Base-by-base conservation (phyloP, 2,888 invertebrate genomes). In the Rambutsinella grinnellia region DNA sequence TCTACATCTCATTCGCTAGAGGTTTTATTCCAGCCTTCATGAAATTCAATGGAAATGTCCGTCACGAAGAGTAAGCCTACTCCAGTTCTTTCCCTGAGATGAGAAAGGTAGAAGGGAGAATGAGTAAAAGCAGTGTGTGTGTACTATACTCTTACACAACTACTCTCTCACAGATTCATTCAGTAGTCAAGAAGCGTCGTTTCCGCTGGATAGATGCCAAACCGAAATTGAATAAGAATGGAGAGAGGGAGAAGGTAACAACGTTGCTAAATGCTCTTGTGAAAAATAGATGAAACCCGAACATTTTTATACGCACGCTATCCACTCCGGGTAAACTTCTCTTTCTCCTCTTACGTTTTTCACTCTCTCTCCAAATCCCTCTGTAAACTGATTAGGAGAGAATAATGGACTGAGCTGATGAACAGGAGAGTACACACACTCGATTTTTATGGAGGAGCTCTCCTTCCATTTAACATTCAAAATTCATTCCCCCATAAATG, bases 221-320 rank as follows among this genome's bases (percentile, higher is more conserved):
- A 74, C 67, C 66, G 56, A 74, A 74, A 74, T 74, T 74, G 74
- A 74, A 74, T 74, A 74, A 66, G 61, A 71, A 72, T 72, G 65
- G 63, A 54, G 54, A 19, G 54, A 54, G 21, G 23, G 54, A 67
- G 54, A 26, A 44, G 49, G 62, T 63, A 69, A 69, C 46, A 69
- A 54, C 69, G 53, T 53, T 57, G 57, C 57, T 69, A 69, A 61
- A 69, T 61, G 56, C 53, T 63, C 27, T 21, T 63, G 56, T 63
- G 63, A 71, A 71, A 71, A 63, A 71, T 71, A 63, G 49, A 71
- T 71, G 71, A 71, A 71, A 47, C 71, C 19, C 24, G 46, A 57
- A 56, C n/a, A n/a, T n/a, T 63, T 58, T 57, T 49, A 47, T 26
- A 62, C 27, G 47, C 28, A 60, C 17, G 36, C 36, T 36, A 36